Conservation (phyloP, 2,797 vertebrate species). For the Sciaenops ocellatus region DNA sequence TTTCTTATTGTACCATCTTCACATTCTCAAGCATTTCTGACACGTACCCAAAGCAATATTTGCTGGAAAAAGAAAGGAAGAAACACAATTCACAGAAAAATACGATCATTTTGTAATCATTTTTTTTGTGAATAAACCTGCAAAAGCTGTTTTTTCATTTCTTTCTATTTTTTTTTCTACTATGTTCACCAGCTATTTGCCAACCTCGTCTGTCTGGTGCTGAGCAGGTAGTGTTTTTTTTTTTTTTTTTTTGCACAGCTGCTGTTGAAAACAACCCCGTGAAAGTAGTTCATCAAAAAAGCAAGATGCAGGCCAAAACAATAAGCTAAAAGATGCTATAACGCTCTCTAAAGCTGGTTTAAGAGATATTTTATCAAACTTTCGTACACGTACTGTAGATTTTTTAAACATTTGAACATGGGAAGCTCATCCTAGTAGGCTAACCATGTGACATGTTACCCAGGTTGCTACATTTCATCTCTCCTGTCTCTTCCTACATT, state of each 20-base stretch:
- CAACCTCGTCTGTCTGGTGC: neutral
- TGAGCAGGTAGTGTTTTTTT: neutral
- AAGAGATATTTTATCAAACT: no score
- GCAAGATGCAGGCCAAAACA: neutral
- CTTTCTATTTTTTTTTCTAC: no score
- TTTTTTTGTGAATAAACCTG: no score
- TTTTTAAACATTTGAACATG: neutral
- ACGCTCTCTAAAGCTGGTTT: neutral
- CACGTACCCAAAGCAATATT: neutral
- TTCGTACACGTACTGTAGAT: no score
- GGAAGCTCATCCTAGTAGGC: neutral
- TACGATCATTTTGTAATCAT: no score
- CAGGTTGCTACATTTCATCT: neutral
- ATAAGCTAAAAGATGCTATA: neutral
- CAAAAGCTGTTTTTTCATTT: no score
- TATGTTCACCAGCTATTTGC: neutral
- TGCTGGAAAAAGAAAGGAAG: neutral
- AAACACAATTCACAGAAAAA: no score
- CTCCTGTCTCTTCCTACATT: neutral
- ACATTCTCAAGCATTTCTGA: neutral
- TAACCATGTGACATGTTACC: neutral
- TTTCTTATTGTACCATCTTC: no score
- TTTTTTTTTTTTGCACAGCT: neutral
- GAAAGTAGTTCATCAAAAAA: neutral
- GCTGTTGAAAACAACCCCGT: neutral